Base-by-base conservation (phyloP, 2,888 invertebrate species). In the Sinelater perroti region DNA sequence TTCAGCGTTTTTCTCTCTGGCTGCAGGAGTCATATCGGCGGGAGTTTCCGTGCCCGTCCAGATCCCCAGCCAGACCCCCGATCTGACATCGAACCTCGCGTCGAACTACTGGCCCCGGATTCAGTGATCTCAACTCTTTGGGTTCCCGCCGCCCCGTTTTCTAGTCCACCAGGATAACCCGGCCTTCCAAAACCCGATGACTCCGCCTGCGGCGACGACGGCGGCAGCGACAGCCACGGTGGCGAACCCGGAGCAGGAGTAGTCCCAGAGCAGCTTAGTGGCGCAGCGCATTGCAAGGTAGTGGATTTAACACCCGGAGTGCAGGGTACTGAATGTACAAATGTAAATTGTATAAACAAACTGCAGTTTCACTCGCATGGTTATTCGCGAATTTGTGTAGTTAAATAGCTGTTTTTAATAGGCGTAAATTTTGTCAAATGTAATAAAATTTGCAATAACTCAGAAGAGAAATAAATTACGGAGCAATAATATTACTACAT, bases 61-160 rank as follows among this genome's bases (percentile, higher is more conserved):
- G 83, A 93, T 94, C 74, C 93, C 93, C 46, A 93, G 91, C 70
- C 91, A 91, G 78, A 87, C 87, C 70, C 86, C 89, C 63, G 91
- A 91, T 78, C 83, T 90, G 76, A 83, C 90, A 67, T 80, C 84
- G 60, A 92, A 91, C 82, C 68, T 77, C 49, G 70, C 77, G 17
- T 81, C 85, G 42, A 93, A 91, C 82, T 94, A 94, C 80, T 94
- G 94, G 94, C 91, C 93, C 26, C 83, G 93, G 79, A 87, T 94
- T 80, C 93, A 91, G 88, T 91, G 95, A 94, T 93, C 91, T 81
- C 89, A 91, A 86, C 89, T 92, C 74, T 90, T 91, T 85, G 90
- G 90, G 86, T 90, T 91, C 83, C 87, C 90, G 75, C 87, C 89
- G 80, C 86, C 84, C 79, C 81, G 90, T 76, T 82, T 89, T 60